Conservation (phyloP, 1,140 invertebrate genomes). For the Diorhabda sublineata region DNA sequence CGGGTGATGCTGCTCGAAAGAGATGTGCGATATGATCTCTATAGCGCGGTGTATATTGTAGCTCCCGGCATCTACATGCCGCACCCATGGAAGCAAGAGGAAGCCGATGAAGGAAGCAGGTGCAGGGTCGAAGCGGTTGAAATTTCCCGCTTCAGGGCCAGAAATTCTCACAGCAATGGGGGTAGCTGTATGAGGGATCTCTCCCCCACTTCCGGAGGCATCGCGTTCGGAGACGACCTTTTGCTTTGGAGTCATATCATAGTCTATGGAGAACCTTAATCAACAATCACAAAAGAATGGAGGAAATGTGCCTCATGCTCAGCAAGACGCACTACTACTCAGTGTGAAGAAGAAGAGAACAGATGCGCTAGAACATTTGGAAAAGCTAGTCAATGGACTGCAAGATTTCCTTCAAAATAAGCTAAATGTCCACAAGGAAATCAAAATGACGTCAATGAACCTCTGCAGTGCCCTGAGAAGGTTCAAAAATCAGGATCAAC, state of each 20-base stretch:
- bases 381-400: not conserved
- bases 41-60: not conserved
- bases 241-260: not conserved
- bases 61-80: not conserved
- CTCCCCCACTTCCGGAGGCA: not conserved
- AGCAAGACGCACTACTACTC: conserved; percentile 5
- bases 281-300: not conserved
- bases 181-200: not conserved
- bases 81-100: not conserved
- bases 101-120: conserved; percentile 4
- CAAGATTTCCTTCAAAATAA: not conserved
- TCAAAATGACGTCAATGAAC: too few species aligned
- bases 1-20: not conserved
- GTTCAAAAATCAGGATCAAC: too few species aligned
- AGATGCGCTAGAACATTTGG: conserved; percentile 5
- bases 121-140: not conserved
- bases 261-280: not conserved
- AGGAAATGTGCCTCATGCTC: conserved; percentile 2
- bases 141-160: not conserved
- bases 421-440: not conserved
- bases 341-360: conserved; percentile 7
- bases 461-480: too few species aligned
- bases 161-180: not conserved
- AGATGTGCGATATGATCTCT: not conserved
- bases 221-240: too few species aligned